phyloP scores from a whole-genome alignment of 2,888 invertebrate species.

The Dicycla oo region DNA sequence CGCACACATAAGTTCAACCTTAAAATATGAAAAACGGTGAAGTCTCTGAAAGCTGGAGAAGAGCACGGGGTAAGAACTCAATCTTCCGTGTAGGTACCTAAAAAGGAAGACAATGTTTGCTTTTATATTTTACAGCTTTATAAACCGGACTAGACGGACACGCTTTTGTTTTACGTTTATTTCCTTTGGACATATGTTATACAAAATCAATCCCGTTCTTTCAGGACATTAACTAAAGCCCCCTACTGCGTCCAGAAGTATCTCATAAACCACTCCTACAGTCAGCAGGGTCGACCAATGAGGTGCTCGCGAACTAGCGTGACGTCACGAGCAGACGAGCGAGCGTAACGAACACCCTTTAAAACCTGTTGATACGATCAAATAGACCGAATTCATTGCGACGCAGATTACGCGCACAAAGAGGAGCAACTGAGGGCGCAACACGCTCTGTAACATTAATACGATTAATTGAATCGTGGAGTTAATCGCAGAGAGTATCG shows the following conservation, averaged over 20 bases:
- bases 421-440: too few relatives aligned
- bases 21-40: neutral
- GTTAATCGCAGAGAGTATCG: slow-evolving; percentile 41
- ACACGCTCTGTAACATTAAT: slow-evolving; percentile 49
- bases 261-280: slow-evolving; percentile 43
- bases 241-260: slow-evolving; percentile 22
- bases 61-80: too few relatives aligned
- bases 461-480: slow-evolving; percentile 58
- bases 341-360: slow-evolving; percentile 49
- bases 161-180: slow-evolving; percentile 8
- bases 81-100: too few relatives aligned
- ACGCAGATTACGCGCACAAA: slow-evolving; percentile 57
- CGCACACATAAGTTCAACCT: neutral
- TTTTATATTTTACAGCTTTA: neutral
- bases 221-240: slow-evolving; percentile 38
- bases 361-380: slow-evolving; percentile 68
- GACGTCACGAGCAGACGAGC: slow-evolving; percentile 21
- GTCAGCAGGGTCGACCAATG: slow-evolving; percentile 8
- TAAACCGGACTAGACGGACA: neutral
- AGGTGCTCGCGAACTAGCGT: slow-evolving; percentile 8
- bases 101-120: neutral
- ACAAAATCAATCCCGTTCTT: slow-evolving; percentile 28
- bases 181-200: slow-evolving; percentile 10
- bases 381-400: slow-evolving; percentile 57
- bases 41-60: neutral